Evolutionary conservation across 53 echinoderm and acorn worm species (phyloP), one percentile per base, ranked within the genome.

Genomic region (Holothuria scabra): DNA sequence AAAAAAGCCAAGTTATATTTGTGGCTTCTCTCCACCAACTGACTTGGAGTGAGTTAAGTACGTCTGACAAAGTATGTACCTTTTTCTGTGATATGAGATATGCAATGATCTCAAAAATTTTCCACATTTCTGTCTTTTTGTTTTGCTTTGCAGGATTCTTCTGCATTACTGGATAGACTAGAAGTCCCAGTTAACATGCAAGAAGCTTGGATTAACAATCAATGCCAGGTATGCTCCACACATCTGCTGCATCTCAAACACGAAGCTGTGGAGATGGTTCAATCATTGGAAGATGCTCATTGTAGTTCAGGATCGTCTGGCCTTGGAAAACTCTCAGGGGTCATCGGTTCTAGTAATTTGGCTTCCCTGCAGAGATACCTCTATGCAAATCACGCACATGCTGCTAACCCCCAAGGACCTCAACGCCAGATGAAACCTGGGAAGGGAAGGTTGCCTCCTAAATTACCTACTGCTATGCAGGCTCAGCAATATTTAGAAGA

Each of bases 191-290:
- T 84, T 37, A 91, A 90, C 48, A 84, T 93, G 59, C 88, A 87
- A 49, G 90, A 96, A 76, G 91, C 92, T 82, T 96, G 96, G 96
- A 88, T 59, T 31, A 91, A 92, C 63, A 87, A 91, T 75, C 89
- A 88, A 81, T 96, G 96, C 75, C 90, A 92, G 57, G 93, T 96
- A 16, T 96, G 96, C 66, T 85, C 93, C 58, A 96, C 93, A 31
- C 91, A 91, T 84, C 83, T 90, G 29, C 86, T 85, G 35, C 93
- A 96, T 66, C 91, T 96, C 56, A 96, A 96, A 66, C 93, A 93
- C 37, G 96, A 96, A 59, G 96, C 96, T 0, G 92, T 96, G 11
- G 91, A 88, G 59, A 96, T 96, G 96, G 96, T 96, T 22, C 96
- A 96, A 65, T 96, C 96, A 0, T 85, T 96, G 24, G 96, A 96